Evolutionary conservation across 2,797 vertebrate genomes (phyloP), one percentile per base, ranked within the genome.

Genomic region (Hoplostethus mediterraneus): DNA sequence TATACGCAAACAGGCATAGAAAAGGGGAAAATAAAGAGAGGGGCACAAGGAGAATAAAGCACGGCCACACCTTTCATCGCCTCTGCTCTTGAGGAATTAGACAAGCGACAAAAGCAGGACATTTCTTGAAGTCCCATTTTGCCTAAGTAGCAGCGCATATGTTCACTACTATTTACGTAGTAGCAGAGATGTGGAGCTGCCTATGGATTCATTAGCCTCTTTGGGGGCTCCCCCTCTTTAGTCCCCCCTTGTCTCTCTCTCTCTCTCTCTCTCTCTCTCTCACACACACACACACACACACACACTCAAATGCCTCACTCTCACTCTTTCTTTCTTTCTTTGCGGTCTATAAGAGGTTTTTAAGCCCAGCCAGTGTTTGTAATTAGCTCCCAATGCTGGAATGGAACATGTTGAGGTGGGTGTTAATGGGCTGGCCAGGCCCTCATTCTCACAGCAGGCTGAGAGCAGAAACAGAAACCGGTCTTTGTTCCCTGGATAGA

Each of bases 171-270:
- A 89, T 93, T 92, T 92, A 89, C 81, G 88, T 88, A 96, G 96
- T 95, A 95, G 97, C 95, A 95, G 95, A 95, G 95, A 95, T 92
- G 94, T 95, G 95, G 96, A 95, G 95, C 94, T 97, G 97, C 97
- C 96, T 96, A 96, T 97, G 96, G 97, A 98, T 97, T 99, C 97
- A 98, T 98, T 98, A 97, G 96, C 95, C 95, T 96, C 95, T 96
- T 95, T 93, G 94, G 94, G 79, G 94, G 54, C 91, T 89, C 90
- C 90, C 93, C 93, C 95, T 95, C 95, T 95, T 94, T 93, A 93
- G 92, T 95, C 93, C 93, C 60, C 49, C 53, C 3, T 47, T 31
- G 53, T 30, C 90, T 93, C 90, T 94, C 90, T 94, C 92, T 93
- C 92, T 95, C 67, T 67, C 58, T 33, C 75, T 62, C 81, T 79